Base-by-base conservation (phyloP, 2,888 invertebrate species). In the Cactoblastis cactorum region DNA sequence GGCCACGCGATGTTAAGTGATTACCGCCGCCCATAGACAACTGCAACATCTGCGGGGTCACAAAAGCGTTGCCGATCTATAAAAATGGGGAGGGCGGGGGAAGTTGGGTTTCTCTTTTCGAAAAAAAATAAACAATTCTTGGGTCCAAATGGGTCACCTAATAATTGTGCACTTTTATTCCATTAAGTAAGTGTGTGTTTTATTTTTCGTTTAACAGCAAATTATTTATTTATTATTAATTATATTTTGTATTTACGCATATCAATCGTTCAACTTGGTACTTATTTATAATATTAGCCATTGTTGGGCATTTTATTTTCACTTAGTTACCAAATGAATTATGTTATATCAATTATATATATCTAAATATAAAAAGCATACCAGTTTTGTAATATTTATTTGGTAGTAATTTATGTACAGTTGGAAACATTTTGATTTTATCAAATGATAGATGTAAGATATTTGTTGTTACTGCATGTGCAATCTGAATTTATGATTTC, bases 401-500 rank as follows among this genome's bases (percentile, higher is more conserved):
- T 33, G n/a, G 12, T 17, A 11, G 32, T 14, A 11, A 45, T n/a
- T 17, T 28, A 34, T 32, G 32, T 34, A 46, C 34, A 14, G 18
- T 46, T 46, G 24, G 34, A 12, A 18, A 24, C 37, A 15, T 35
- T 47, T 47, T 35, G 15, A 47, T 12, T 37, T 47, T 22, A 14
- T 37, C 24, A 24, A 35, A 12, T 34, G 14, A 37, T 37, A 35
- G 37, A 24, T 12, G 19, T 46, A 46, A 43, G 43, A 28, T 28
- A 32, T 43, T 43, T 43, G 43, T 43, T 43, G 45, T 34, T 46
- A 46, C 18, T 46, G 45, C 17, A 34, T 34, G 37, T 37, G 22
- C 47, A 37, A 37, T 24, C 15, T 47, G 35, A 47, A 24, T 14
- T 47, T 47, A 47, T 37, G 35, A 74, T 72, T 77, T 75, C 66